These are phyloP conservation scores for Lepetodrilus schrolli DNA, from an alignment of 2,888 invertebrate genomes.

Conservation along the genomic window DNA sequence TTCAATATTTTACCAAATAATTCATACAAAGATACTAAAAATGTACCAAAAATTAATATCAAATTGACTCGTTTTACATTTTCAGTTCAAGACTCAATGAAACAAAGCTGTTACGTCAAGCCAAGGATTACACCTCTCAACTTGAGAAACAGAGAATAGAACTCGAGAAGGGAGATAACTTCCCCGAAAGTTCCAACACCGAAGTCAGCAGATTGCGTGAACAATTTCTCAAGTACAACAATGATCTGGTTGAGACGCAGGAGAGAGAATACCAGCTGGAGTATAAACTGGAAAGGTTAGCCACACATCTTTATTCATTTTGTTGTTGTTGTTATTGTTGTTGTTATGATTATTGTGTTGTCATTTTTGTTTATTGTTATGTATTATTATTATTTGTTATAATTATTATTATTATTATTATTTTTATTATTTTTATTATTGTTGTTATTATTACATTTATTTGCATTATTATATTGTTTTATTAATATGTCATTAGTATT, in stretches of 20 bases:
- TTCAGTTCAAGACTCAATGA: conserved; percentile 73
- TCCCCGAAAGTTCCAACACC: conserved; percentile 73
- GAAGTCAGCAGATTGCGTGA: conserved; percentile 73
- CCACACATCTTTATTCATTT: not conserved
- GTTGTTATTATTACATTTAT: too few relatives aligned
- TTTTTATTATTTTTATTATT: not conserved
- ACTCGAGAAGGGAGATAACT: conserved; percentile 73
- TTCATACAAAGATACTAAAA: too few relatives aligned
- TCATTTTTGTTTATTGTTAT: not conserved
- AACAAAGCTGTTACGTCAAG: conserved; percentile 64
- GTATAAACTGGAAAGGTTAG: conserved; percentile 74
- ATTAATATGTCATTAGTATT: too few relatives aligned
- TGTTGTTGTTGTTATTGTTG: too few relatives aligned
- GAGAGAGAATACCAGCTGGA: conserved; percentile 74
- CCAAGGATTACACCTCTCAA: conserved; percentile 65
- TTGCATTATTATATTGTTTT: too few relatives aligned
- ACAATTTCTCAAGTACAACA: conserved; percentile 71
- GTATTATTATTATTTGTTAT: not conserved
- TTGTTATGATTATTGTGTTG: too few relatives aligned
- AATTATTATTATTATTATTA: not conserved
- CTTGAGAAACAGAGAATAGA: conserved; percentile 69
- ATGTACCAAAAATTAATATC: too few relatives aligned
- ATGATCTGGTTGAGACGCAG: conserved; percentile 71
- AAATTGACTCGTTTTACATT: too few relatives aligned
- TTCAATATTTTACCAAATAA: too few relatives aligned